Evolutionary conservation across 2,888 invertebrate genomes (phyloP).

Genomic region (Zhuqinia jingwanae): DNA sequence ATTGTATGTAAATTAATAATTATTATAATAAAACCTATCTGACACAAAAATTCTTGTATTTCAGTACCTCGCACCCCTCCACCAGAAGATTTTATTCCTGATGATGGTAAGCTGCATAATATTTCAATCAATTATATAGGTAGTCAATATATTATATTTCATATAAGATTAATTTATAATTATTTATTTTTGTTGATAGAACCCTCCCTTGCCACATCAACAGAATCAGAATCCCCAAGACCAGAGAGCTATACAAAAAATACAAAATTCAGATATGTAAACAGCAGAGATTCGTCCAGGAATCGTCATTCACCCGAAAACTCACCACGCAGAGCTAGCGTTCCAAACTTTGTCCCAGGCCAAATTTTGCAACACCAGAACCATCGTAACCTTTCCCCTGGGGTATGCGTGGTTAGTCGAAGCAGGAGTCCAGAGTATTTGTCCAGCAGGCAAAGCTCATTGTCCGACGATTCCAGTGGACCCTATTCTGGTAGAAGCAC

Average conservation of each 20-base stretch:
- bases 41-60: constrained; percentile 75
- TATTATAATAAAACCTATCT: too few species aligned
- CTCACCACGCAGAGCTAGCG: constrained; percentile 77
- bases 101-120: constrained; percentile 78
- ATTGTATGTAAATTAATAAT: not conserved
- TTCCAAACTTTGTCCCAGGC: constrained; percentile 75
- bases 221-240: constrained; percentile 72
- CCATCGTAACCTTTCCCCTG: constrained; percentile 49
- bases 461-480: constrained; percentile 78
- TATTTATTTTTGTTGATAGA: constrained; percentile 60
- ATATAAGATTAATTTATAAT: not conserved
- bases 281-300: constrained; percentile 60
- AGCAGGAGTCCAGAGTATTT: constrained; percentile 78
- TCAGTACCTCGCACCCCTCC: constrained; percentile 85
- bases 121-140: constrained; percentile 6
- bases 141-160: not conserved
- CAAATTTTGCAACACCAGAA: constrained; percentile 64
- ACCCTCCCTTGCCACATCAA: constrained; percentile 74
- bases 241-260: constrained; percentile 63
- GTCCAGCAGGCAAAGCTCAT: constrained; percentile 78
- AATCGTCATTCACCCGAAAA: constrained; percentile 66
- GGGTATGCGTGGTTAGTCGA: constrained; percentile 52
- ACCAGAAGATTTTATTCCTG: constrained; percentile 83
- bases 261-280: constrained; percentile 71
- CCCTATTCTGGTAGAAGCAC: constrained; percentile 77